Conservation (phyloP, 2,888 invertebrate genomes). For the Cheilosia soror region DNA sequence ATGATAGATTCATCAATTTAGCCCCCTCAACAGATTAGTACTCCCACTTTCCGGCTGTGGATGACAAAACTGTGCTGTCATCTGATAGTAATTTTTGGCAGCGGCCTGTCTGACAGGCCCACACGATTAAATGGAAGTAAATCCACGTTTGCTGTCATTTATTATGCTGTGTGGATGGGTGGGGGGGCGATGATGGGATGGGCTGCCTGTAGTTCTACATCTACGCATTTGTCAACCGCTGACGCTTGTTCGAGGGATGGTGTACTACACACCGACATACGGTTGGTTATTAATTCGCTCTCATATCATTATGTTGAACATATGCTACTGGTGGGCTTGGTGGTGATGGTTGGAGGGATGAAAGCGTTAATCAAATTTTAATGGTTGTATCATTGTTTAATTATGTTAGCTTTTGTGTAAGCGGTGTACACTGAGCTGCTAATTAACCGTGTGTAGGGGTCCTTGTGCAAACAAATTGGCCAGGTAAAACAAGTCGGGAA, state of each 20-base stretch:
- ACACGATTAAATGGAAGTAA: constrained; percentile 64
- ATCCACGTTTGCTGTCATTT: constrained; percentile 68
- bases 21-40: constrained; percentile 8
- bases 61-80: constrained; percentile 56
- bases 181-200: not conserved
- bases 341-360: constrained; percentile 17
- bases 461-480: constrained; percentile 10
- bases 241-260: constrained; percentile 22
- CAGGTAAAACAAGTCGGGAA: constrained; percentile 15
- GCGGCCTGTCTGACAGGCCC: constrained; percentile 43
- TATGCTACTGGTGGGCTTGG: constrained; percentile 37
- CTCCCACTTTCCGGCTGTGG: not conserved
- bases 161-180: constrained; percentile 32
- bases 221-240: constrained; percentile 59
- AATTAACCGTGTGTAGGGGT: constrained; percentile 54
- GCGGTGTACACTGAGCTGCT: constrained; percentile 68
- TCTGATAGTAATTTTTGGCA: constrained; percentile 52
- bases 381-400: constrained; percentile 74
- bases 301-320: constrained; percentile 49
- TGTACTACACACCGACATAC: constrained; percentile 9
- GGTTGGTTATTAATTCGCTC: constrained; percentile 50
- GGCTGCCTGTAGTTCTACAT: constrained; percentile 29
- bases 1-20: constrained; percentile 66
- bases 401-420: constrained; percentile 67
- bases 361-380: constrained; percentile 72